Base-by-base conservation (phyloP, 2,113 vertebrate species). In the Pteropus alecto region DNA sequence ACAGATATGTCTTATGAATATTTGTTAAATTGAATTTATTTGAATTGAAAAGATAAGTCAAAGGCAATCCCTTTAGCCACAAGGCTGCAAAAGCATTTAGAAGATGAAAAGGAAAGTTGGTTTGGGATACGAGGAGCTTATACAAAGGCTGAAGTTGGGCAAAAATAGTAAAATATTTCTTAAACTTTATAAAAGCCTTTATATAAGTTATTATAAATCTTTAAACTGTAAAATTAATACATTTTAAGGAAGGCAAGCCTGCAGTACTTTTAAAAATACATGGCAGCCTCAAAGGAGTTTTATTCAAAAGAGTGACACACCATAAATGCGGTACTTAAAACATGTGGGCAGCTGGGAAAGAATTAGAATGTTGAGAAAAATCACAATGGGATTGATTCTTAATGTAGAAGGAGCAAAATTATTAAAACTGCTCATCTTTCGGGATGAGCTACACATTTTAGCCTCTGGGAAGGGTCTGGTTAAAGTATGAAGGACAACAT, bases 321-420 rank as follows among this genome's bases (percentile, higher is more conserved):
- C 51, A 56, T 96, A 96, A 98, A 96, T 90, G 91, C 46, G 3
- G 95, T 71, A 96, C 96, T 96, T 97, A 87, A 96, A 96, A 91
- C 97, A 96, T 74, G 97, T 97, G 97, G 98, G 98, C 97, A 97
- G 97, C 91, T 38, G 89, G 93, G 86, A 96, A 88, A 96, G 91
- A 94, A 94, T 89, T 86, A 94, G 83, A 97, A 93, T 71, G 86
- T 94, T 79, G 92, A 90, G 94, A 96, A 90, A 97, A 98, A 94
- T 91, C 95, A 96, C 93, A 96, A 91, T 97, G 96, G 95, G 95
- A 94, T 76, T 93, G 48, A 81, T 82, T 97, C 82, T 68, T 96
- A 76, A 81, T 74, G 89, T 1, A 54, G 76, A 81, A 93, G 94
- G 58, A 79, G 74, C 76, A 93, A 89, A 85, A 91, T 85, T 51